Evolutionary conservation across 2,797 vertebrate species (phyloP).

Genomic region (Neostethus bicornis): DNA sequence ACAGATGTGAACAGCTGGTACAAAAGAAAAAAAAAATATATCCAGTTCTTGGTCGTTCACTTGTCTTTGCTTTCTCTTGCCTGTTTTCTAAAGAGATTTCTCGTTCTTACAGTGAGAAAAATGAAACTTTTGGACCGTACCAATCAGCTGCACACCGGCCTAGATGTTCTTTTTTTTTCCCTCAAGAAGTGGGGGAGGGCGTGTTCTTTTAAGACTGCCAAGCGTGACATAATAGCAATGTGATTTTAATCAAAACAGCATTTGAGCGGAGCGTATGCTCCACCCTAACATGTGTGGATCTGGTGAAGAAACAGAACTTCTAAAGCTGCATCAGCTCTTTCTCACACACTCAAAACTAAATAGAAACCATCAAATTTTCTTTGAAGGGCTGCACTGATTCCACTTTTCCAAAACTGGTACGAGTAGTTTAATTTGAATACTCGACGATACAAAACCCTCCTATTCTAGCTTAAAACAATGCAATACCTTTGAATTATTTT

Average conservation of each 20-base stretch:
- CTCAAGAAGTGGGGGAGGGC: slow-evolving; percentile 62
- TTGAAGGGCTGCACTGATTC: no score
- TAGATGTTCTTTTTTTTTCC: slow-evolving; percentile 59
- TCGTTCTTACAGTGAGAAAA: slow-evolving; percentile 51
- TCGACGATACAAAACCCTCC: no score
- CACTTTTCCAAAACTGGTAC: no score
- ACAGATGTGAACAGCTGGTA: slow-evolving; percentile 65
- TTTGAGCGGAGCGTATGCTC: slow-evolving; percentile 63
- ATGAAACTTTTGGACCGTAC: slow-evolving; percentile 40
- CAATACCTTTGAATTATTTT: no score
- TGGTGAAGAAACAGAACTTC: slow-evolving; percentile 33
- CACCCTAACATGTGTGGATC: slow-evolving; percentile 50
- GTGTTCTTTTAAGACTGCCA: slow-evolving; percentile 62
- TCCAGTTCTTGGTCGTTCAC: slow-evolving; percentile 67
- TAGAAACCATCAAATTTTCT: no score
- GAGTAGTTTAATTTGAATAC: no score
- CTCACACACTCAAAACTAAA: slow-evolving; percentile 8
- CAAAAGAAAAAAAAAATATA: slow-evolving; percentile 46
- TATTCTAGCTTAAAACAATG: no score
- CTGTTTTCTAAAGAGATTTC: slow-evolving; percentile 49
- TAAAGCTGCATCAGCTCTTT: slow-evolving; percentile 21
- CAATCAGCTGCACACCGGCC: slow-evolving; percentile 34
- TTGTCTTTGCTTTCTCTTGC: slow-evolving; percentile 59
- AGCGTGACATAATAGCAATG: slow-evolving; percentile 79
- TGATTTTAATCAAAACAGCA: slow-evolving; percentile 83